These are phyloP conservation scores for Coptodon rendalli DNA, from an alignment of 2,113 vertebrate genomes.

Conservation along the genomic window DNA sequence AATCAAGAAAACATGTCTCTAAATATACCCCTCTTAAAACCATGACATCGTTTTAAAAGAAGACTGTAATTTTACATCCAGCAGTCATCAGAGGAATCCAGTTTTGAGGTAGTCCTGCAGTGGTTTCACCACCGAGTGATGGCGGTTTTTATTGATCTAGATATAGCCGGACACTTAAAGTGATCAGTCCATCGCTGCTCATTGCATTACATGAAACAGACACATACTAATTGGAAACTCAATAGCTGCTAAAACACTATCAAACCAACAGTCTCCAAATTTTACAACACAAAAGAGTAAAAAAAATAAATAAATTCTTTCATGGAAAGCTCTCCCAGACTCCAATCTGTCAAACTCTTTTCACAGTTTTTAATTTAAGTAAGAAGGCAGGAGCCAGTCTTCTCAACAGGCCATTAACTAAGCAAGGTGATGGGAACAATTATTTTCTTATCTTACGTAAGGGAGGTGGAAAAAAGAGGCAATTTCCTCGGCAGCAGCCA, in stretches of 20 bases:
- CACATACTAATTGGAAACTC: background rate
- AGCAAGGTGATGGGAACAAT: conserved; percentile 4
- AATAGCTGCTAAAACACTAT: background rate
- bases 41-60: conserved; percentile 17
- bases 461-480: background rate
- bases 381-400: conserved; percentile 24
- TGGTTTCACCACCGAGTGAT: background rate
- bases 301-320: background rate
- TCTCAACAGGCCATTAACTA: conserved; percentile 21
- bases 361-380: conserved; percentile 20
- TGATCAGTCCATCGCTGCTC: background rate
- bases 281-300: conserved; percentile 9
- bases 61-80: conserved; percentile 6
- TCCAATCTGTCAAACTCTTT: conserved; percentile 3
- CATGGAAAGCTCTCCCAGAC: background rate
- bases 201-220: background rate
- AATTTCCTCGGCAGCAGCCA: background rate
- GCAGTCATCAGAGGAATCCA: background rate
- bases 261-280: background rate
- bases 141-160: background rate
- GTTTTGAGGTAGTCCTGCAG: background rate
- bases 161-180: background rate
- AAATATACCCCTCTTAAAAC: conserved; percentile 28
- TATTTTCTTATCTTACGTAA: conserved; percentile 43
- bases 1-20: conserved; percentile 16